Conservation (phyloP, 2,888 invertebrate species). For the Protula sp. region DNA sequence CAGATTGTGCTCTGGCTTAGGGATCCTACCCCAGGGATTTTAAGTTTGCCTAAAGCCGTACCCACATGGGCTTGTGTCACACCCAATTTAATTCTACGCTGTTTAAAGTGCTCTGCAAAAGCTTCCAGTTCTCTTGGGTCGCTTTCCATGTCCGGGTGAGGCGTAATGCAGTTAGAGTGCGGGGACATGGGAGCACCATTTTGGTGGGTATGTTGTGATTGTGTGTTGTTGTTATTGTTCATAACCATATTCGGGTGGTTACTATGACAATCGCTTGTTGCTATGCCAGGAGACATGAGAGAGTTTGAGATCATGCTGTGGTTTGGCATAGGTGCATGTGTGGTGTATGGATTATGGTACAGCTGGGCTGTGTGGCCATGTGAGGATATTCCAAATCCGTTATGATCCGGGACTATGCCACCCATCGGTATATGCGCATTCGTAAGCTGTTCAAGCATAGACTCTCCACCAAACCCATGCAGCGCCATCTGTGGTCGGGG, state of each 20-base stretch:
- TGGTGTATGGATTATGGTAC: neutral
- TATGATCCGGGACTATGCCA: neutral
- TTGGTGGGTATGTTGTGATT: neutral
- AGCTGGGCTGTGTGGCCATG: neutral
- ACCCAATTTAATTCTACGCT: conserved; percentile 93
- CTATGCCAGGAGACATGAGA: neutral
- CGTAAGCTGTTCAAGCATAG: neutral
- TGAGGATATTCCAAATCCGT: neutral
- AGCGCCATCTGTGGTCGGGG: neutral
- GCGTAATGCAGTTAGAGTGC: neutral
- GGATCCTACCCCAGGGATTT: conserved; percentile 96
- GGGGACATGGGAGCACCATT: neutral
- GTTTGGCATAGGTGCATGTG: neutral
- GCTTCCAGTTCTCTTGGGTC: conserved; percentile 85
- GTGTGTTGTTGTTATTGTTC: neutral
- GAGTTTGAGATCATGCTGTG: neutral
- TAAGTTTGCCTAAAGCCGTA: conserved; percentile 93
- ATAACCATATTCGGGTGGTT: neutral
- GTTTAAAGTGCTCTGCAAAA: conserved; percentile 98
- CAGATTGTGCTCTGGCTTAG: conserved; percentile 98
- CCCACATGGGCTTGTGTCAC: conserved; percentile 99
- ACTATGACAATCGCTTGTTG: too few relatives aligned
- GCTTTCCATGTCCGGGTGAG: conserved; percentile 49
- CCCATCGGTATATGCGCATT: neutral
- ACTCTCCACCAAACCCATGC: neutral